Base-by-base conservation (phyloP, 1,140 invertebrate species). In the Drosophila pruinosa region DNA sequence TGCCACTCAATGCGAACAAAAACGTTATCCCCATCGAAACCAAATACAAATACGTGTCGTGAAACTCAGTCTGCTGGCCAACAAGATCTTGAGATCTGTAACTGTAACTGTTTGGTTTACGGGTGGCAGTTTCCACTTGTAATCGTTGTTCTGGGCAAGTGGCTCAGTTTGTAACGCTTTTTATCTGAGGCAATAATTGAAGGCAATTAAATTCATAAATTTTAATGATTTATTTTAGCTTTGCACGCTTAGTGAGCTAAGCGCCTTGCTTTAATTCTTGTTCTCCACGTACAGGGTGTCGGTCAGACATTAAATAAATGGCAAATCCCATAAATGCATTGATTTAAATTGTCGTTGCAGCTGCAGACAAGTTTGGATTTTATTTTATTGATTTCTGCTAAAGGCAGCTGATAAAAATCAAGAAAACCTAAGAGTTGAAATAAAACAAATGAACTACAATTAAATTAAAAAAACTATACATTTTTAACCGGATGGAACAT, bases 141-240 rank as follows among this genome's bases (percentile, higher is more conserved):
- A 43, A 22, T 47, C 52, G 22, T 39, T 71, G 59, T 6, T 65
- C 31, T 34, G n/a, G 31, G 14, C n/a, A 48, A 28, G 22, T 47
- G 24, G 14, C 22, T 53, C 31, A 52, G 78, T 53, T 83, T 72
- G 67, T 31, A 41, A 22, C 41, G 75, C 59, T 64, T 77, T 86
- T 74, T 85, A 85, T 85, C 80, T 80, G 61, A 61, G 43, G 73
- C 70, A 77, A 72, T 86, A 88, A 86, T 88, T 82, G 78, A 75
- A 78, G 78, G 45, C 82, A 88, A 86, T 86, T 88, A 86, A 86
- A 82, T 82, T 82, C 81, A 86, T 86, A 86, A 88, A 82, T 88
- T 86, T 81, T 86, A 88, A 86, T 86, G 81, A 88, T 86, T 86
- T 86, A 86, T 88, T 86, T 86, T 59, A 68, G 56, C 67, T 57